phyloP scores from a whole-genome alignment of 35 echinoderm and acorn worm genomes.

The Hemicentrotus pulcherrimus region DNA sequence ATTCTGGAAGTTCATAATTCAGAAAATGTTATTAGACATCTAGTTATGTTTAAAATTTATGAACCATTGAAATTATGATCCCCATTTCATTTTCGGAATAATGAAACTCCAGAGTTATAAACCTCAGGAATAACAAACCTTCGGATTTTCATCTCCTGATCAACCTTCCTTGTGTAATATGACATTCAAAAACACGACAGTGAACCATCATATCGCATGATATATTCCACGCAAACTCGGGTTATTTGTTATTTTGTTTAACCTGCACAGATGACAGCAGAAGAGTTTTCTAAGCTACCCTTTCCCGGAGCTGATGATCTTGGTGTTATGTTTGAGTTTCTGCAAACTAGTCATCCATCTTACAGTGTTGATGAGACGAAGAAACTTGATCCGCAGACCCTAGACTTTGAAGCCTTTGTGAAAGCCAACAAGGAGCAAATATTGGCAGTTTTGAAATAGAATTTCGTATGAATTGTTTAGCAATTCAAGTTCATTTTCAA shows the following conservation, averaged over 20 bases:
- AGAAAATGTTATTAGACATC: too few relatives aligned
- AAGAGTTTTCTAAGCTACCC: conserved; percentile 25
- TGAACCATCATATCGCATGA: too few relatives aligned
- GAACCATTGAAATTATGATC: too few relatives aligned
- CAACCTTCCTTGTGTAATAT: too few relatives aligned
- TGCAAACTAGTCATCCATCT: neutral
- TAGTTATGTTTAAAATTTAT: too few relatives aligned
- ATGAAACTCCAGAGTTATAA: too few relatives aligned
- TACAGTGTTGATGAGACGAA: neutral
- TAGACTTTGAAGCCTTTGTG: neutral
- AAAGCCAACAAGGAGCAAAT: conserved; percentile 45
- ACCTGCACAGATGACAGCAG: conserved; percentile 12
- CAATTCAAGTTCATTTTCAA: too few relatives aligned
- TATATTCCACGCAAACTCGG: neutral
- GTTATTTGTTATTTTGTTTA: neutral
- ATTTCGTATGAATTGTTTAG: neutral
- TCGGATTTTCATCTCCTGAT: too few relatives aligned
- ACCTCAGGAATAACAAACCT: too few relatives aligned
- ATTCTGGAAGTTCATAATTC: too few relatives aligned
- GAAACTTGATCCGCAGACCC: conserved; percentile 34
- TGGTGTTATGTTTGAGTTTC: conserved; percentile 43
- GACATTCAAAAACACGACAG: too few relatives aligned
- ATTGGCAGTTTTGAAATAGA: conserved; percentile 22
- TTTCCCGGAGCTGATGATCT: conserved; percentile 48
- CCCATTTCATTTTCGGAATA: too few relatives aligned